These are phyloP conservation scores for Melanophora roralis DNA, from an alignment of 2,888 invertebrate genomes.

Conservation along the genomic window DNA sequence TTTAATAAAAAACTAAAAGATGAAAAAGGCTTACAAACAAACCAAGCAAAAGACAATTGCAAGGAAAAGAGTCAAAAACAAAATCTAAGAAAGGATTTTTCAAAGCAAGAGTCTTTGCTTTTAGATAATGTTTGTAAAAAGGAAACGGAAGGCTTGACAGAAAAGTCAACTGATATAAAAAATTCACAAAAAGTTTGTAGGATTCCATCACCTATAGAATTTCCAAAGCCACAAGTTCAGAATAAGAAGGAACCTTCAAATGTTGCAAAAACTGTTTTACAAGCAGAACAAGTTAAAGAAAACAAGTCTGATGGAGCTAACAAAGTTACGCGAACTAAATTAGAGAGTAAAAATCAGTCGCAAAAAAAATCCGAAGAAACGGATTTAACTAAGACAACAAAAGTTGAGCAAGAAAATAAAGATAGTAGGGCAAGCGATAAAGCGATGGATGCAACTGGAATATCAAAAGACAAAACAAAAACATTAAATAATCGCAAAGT, in stretches of 20 bases:
- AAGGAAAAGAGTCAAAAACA: constrained; percentile 3
- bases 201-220: not conserved
- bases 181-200: not conserved
- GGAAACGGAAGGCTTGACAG: not conserved
- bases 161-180: not conserved
- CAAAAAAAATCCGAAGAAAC: not conserved
- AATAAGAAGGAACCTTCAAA: not conserved
- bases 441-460: not conserved
- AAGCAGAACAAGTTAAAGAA: not conserved
- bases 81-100: not conserved
- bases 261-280: not conserved
- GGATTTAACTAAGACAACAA: not conserved
- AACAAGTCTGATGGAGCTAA: not conserved
- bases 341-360: not conserved
- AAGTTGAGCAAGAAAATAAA: not conserved
- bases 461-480: not conserved
- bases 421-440: not conserved
- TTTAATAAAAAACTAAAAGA: not conserved
- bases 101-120: not conserved
- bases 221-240: not conserved
- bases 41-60: not conserved
- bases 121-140: not conserved
- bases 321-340: not conserved
- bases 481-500: not conserved
- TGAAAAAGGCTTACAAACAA: not conserved